These are phyloP conservation scores for Bombus terrestris DNA, from an alignment of 1,140 invertebrate genomes.

Conservation along the genomic window DNA sequence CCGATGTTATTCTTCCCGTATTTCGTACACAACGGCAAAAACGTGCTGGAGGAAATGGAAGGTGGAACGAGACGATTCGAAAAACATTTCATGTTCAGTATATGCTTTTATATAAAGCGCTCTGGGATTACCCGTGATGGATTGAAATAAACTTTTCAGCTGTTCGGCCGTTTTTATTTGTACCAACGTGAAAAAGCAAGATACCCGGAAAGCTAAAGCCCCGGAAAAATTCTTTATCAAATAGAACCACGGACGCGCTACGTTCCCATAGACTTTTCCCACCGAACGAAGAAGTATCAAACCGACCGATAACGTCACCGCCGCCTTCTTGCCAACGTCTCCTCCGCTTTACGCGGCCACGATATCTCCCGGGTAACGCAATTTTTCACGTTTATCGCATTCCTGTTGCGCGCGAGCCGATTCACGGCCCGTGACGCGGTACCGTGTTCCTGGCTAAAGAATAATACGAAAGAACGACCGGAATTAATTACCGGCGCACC, in stretches of 20 bases:
- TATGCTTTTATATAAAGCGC: conserved; percentile 2
- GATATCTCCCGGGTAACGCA: conserved; percentile 30
- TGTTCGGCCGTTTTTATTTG: neutral
- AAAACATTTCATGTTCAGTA: neutral
- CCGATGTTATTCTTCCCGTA: conserved; percentile 25
- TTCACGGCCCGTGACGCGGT: neutral
- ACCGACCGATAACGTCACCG: conserved; percentile 43
- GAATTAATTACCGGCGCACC: conserved; percentile 70
- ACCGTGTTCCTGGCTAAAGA: conserved; percentile 43
- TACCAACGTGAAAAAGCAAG: neutral
- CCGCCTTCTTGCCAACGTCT: neutral
- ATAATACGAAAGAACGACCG: conserved; percentile 65
- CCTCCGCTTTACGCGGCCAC: neutral
- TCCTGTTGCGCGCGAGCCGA: conserved; percentile 51
- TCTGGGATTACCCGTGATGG: neutral
- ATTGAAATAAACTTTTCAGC: neutral
- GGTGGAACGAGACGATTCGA: neutral
- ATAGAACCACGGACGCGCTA: too few species aligned
- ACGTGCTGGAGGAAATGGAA: neutral
- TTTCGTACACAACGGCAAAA: neutral
- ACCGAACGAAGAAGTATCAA: conserved; percentile 12
- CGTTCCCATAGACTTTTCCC: neutral
- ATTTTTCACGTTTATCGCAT: conserved; percentile 68
- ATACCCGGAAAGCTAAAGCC: neutral
- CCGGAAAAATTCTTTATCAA: neutral